Conservation (phyloP, 2,797 vertebrate genomes). For the Heliangelus exortis region DNA sequence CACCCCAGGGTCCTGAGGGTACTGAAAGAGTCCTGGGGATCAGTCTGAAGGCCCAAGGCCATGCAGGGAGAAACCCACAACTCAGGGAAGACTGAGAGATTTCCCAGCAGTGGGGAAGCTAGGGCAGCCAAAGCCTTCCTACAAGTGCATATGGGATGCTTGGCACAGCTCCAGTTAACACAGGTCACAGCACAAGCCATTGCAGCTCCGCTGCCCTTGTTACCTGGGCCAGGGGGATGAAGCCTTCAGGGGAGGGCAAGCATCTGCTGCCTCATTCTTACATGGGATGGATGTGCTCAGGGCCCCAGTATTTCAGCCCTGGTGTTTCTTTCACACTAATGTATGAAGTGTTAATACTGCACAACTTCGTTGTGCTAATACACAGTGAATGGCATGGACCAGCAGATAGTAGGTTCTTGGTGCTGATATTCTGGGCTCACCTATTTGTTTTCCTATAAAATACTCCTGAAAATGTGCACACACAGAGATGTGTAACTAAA, state of each 20-base stretch:
- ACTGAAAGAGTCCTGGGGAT: background rate
- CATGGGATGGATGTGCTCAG: accelerated
- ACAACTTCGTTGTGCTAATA: background rate
- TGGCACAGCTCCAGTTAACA: background rate
- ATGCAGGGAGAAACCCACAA: background rate
- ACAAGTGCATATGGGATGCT: accelerated
- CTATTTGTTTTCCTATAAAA: background rate
- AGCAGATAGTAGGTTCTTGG: background rate
- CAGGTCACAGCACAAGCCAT: background rate
- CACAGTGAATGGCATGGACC: accelerated
- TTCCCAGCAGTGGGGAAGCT: background rate
- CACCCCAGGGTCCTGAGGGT: background rate
- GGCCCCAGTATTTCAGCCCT: background rate
- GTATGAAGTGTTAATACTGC: background rate
- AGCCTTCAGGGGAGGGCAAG: background rate
- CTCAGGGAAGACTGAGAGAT: background rate
- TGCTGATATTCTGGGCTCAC: background rate
- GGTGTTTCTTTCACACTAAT: background rate
- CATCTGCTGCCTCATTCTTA: background rate
- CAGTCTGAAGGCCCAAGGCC: background rate
- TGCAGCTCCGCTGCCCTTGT: background rate
- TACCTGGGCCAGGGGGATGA: background rate
- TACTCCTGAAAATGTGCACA: background rate
- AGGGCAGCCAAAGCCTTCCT: background rate
- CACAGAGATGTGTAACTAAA: too few relatives aligned